Percentiles rank a stretch among this genome's conserved stretches.
Evolutionary conservation across 2,113 vertebrate genomes (phyloP).

Genomic region (Eulacestoma nigropectus): DNA sequence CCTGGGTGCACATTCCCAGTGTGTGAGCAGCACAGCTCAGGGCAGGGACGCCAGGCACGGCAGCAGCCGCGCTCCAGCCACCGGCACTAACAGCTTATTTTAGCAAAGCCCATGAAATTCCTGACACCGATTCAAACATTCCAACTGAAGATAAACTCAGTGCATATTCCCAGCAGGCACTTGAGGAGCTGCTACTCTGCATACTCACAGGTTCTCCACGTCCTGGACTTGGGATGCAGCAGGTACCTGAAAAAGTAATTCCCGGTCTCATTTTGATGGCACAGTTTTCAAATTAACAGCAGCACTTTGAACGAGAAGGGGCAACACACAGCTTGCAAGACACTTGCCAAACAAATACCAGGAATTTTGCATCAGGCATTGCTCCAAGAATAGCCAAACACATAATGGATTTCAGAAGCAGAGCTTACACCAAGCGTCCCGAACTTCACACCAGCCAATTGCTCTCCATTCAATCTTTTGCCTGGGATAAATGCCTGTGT

Average conservation of each 20-base stretch:
- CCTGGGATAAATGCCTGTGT: background rate
- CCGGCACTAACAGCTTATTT: background rate
- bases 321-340: background rate
- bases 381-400: background rate
- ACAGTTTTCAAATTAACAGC: background rate
- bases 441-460: background rate
- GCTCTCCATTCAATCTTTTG: background rate
- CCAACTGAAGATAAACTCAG: background rate
- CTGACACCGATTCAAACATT: background rate
- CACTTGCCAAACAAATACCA: background rate
- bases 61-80: background rate
- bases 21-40: background rate
- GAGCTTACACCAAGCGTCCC: background rate
- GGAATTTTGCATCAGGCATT: background rate
- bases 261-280: background rate
- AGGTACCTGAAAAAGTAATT: constrained; percentile 59
- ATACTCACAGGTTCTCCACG: constrained; percentile 74
- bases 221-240: constrained; percentile 57
- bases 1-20: background rate
- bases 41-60: background rate
- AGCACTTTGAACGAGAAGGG: background rate
- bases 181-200: background rate
- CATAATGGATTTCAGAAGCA: background rate
- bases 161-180: background rate
- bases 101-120: background rate